A percentile compares a stretch with the other conserved stretches of the same genome.
Conservation (phyloP, 2,888 invertebrate species). For the Noctuana brunneofusca region DNA sequence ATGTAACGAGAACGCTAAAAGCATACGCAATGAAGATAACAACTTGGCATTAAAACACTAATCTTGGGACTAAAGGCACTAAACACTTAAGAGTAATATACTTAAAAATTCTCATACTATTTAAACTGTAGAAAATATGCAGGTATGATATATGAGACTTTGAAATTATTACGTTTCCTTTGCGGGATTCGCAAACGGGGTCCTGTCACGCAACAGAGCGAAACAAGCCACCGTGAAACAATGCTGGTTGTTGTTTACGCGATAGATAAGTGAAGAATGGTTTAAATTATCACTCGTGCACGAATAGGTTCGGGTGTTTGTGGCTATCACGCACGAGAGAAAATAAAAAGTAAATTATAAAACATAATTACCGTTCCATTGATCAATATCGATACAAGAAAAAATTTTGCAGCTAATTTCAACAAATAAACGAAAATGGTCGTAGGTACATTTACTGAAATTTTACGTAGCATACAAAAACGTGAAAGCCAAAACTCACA, state of each 20-base stretch:
- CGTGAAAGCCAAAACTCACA: background rate
- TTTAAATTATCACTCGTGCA: constrained; percentile 62
- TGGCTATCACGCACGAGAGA: constrained; percentile 4
- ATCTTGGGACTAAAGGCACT: background rate
- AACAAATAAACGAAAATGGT: no score
- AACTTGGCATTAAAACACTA: constrained; percentile 2
- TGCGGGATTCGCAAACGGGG: constrained; percentile 29
- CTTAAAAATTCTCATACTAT: background rate
- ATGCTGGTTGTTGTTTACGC: constrained; percentile 64
- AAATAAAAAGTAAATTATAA: constrained; percentile 4
- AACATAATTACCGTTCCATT: background rate
- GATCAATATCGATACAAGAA: background rate
- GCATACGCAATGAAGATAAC: constrained; percentile 5
- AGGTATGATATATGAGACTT: constrained; percentile 51
- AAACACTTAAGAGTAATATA: background rate
- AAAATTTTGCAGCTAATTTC: no score
- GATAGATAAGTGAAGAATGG: constrained; percentile 68
- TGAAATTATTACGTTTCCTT: constrained; percentile 64
- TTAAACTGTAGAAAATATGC: constrained; percentile 45
- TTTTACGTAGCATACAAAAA: background rate
- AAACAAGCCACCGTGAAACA: constrained; percentile 61
- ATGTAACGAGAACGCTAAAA: constrained; percentile 9
- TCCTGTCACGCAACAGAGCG: constrained; percentile 62
- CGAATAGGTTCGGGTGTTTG: constrained; percentile 36
- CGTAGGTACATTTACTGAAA: background rate